Evolutionary conservation across 2,888 invertebrate species (phyloP), one percentile per base, ranked within the genome.

Genomic region (Hypomecis punctinalis): DNA sequence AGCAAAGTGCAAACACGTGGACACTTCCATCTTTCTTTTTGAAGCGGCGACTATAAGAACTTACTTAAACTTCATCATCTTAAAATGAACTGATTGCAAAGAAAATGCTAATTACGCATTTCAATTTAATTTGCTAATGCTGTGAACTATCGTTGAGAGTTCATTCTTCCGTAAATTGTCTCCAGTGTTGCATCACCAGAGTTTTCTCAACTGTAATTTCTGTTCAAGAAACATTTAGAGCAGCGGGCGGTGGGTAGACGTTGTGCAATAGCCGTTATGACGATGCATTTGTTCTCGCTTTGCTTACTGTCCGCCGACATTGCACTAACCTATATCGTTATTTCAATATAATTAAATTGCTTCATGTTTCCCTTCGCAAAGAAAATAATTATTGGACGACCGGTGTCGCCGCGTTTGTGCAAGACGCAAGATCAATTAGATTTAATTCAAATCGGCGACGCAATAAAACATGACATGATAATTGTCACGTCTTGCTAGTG

Each of bases 81-180:
- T 60, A 48, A 70, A 68, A 67, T 71, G 66, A 73, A 67, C 68
- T 66, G 58, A 62, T 61, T 70, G 61, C 63, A 67, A 68, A 70
- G 68, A 70, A 73, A 69, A 61, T 67, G 23, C 61, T 69, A 67
- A 71, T 74, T 71, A 71, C 67, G 67, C 69, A 67, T 65, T 72
- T 49, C 58, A 66, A 70, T 76, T 80, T 76, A 72, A 79, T 80
- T 81, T 71, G 63, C 61, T 69, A 66, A 60, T 61, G 58, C 69
- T 63, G 63, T 68, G 43, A 33, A 36, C 48, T 65, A 78, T 75
- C 76, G 56, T 37, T 47, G 33, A 47, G 56, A 78, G 79, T 75
- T 76, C 80, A 76, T 75, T 83, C 79, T 83, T 82, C 84, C 79
- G 80, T 80, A 75, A 83, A 81, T 77, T 79, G 76, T 76, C 76